Percentiles rank a stretch among this genome's conserved stretches.
Evolutionary conservation across 2,797 vertebrate species (phyloP).

Genomic region (Leptatherina wallacei): DNA sequence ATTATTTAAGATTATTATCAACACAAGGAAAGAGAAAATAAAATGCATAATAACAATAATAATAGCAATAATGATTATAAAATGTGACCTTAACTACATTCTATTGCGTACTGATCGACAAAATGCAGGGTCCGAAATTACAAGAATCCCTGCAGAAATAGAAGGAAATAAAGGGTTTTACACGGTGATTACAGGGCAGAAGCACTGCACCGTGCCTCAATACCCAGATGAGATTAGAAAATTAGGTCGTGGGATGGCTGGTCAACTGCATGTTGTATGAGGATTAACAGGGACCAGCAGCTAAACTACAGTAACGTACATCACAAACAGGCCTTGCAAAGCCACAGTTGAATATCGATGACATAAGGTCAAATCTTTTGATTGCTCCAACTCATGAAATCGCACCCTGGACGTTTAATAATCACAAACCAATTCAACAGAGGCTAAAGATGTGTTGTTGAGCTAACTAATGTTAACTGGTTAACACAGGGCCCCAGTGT

Average conservation of each 20-base stretch:
- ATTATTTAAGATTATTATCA: background rate
- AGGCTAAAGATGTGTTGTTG: background rate
- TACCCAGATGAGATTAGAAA: constrained; percentile 79
- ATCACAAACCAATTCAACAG: too few species aligned
- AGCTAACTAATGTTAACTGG: constrained; percentile 39
- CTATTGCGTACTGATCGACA: constrained; percentile 3
- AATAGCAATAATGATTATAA: background rate
- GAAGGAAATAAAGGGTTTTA: constrained; percentile 3
- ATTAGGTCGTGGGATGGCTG: constrained; percentile 82
- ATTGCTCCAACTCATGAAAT: background rate
- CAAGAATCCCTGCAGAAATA: background rate
- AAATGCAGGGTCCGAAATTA: background rate
- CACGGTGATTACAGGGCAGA: constrained; percentile 4
- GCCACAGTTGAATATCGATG: constrained; percentile 3
- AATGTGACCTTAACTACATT: background rate
- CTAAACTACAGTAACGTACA: constrained; percentile 46
- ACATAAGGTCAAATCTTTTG: background rate
- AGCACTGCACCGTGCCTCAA: constrained; percentile 40
- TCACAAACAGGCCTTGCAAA: constrained; percentile 44
- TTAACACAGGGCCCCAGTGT: constrained; percentile 67
- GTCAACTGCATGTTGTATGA: constrained; percentile 72
- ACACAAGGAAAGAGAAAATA: background rate
- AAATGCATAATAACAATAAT: too few species aligned
- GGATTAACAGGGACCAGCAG: constrained; percentile 74
- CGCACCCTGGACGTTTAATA: background rate